These are phyloP conservation scores for Phyllotreta striolata DNA, from an alignment of 2,888 invertebrate genomes.

Conservation along the genomic window DNA sequence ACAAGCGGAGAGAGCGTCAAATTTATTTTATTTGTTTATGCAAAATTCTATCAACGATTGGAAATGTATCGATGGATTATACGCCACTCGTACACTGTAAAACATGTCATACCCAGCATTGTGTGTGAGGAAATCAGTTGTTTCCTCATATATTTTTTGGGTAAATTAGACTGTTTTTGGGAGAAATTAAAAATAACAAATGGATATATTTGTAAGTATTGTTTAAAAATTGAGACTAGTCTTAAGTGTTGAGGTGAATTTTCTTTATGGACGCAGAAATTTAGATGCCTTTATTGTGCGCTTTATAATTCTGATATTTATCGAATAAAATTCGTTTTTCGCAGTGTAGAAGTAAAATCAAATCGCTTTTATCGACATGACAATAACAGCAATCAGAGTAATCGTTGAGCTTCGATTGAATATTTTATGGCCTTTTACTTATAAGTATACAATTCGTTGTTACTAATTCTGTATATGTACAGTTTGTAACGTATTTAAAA, in stretches of 20 bases:
- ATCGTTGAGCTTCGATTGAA: constrained; percentile 18
- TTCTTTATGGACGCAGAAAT: no score
- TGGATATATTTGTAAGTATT: no score
- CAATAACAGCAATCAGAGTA: constrained; percentile 7
- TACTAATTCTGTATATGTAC: neutral
- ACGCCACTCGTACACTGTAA: neutral
- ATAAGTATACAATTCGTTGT: neutral
- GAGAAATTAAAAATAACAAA: no score
- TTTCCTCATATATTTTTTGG: no score
- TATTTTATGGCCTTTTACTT: constrained; percentile 10
- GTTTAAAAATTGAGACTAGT: no score
- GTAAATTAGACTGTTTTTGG: no score
- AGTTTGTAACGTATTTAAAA: constrained; percentile 4
- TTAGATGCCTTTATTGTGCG: no score
- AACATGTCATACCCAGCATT: no score
- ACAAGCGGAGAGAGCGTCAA: constrained; percentile 28
- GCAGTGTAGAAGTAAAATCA: neutral
- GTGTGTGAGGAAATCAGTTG: no score
- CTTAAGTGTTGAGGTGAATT: no score
- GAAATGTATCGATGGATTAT: constrained; percentile 21
- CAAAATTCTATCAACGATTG: constrained; percentile 34
- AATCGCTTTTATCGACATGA: constrained; percentile 16
- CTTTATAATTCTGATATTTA: neutral
- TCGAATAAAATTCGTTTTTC: neutral
- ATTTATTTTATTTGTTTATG: constrained; percentile 38